Conservation (phyloP, 1,140 invertebrate genomes). For the Drosophila lini region DNA sequence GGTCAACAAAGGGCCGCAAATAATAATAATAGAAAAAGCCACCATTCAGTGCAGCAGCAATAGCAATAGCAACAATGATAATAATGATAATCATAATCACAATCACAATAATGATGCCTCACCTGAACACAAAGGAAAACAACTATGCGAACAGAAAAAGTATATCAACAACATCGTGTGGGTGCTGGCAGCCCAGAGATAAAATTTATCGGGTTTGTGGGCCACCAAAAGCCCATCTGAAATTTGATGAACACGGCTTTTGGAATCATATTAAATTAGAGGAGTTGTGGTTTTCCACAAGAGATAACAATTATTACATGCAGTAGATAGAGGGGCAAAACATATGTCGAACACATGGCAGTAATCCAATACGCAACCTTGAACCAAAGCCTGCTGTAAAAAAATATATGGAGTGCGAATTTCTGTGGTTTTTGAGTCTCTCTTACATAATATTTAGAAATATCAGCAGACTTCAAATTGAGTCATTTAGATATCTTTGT, state of each 20-base stretch:
- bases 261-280: slow-evolving; percentile 8
- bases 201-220: slow-evolving; percentile 51
- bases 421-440: slow-evolving; percentile 26
- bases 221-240: slow-evolving; percentile 39
- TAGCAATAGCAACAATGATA: background rate
- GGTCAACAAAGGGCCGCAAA: slow-evolving; percentile 55
- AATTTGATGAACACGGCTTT: slow-evolving; percentile 36
- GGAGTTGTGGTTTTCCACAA: slow-evolving; percentile 27
- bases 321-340: background rate
- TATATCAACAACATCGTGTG: slow-evolving; percentile 20
- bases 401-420: background rate
- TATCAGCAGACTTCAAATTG: slow-evolving; percentile 2
- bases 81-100: slow-evolving; percentile 1
- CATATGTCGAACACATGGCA: slow-evolving; percentile 44
- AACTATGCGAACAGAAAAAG: slow-evolving; percentile 19
- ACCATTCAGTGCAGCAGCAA: slow-evolving; percentile 44
- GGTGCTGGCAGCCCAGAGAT: slow-evolving; percentile 15
- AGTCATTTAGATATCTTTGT: slow-evolving; percentile 14
- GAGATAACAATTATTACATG: slow-evolving; percentile 32
- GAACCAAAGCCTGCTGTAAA: slow-evolving; percentile 23
- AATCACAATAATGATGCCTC: slow-evolving; percentile 23
- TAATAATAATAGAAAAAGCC: slow-evolving; percentile 40
- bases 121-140: slow-evolving; percentile 32
- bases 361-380: slow-evolving; percentile 58
- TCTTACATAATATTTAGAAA: background rate